Evolutionary conservation across 2,888 invertebrate genomes (phyloP), one percentile per base, ranked within the genome.

Genomic region (Drepanosiphum platanoidis): DNA sequence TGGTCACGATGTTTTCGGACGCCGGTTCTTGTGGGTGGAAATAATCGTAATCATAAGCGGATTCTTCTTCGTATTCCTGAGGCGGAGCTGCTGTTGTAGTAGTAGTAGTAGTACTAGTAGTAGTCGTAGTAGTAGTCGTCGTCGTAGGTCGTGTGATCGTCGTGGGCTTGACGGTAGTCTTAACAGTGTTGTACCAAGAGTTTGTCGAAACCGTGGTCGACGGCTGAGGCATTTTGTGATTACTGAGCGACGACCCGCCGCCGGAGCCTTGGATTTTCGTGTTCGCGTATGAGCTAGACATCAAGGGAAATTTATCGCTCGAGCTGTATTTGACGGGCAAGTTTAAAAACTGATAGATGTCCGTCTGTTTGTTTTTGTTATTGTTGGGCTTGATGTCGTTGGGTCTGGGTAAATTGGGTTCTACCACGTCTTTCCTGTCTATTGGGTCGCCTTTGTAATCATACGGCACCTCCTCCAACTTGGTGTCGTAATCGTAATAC

Each of bases 271-370:
- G 94, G 39, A 94, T 92, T 89, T 94, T 94, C 0, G 93, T 92
- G 88, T 93, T 94, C 0, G 94, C 94, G 88, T 94, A 94, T 1
- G 93, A 93, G 88, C 92, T 93, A 0, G 94, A 94, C 81, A 94
- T 94, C 80, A 94, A 88, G 0, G 94, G 94, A 87, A 93, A 93
- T 88, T 93, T 93, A 46, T 93, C 92, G 66, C 87, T 87, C 0
- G 93, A 92, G 18, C 93, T 93, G 88, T 94, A 94, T 87, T 93
- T 93, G 0, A 93, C 92, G 0, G 94, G 93, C 34, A 94, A 89
- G 89, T 94, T 93, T 0, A 94, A 90, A 87, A 93, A 94, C 88
- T 94, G 93, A 87, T 94, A 93, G 86, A 93, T 92, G 88, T 93
- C 93, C 0, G 93, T 92, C 34, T 87, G 87, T 32, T 87, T 87